Evolutionary conservation across 2,888 invertebrate species (phyloP), one percentile per base, ranked within the genome.

Genomic region (Barypeithes pellucidus): DNA sequence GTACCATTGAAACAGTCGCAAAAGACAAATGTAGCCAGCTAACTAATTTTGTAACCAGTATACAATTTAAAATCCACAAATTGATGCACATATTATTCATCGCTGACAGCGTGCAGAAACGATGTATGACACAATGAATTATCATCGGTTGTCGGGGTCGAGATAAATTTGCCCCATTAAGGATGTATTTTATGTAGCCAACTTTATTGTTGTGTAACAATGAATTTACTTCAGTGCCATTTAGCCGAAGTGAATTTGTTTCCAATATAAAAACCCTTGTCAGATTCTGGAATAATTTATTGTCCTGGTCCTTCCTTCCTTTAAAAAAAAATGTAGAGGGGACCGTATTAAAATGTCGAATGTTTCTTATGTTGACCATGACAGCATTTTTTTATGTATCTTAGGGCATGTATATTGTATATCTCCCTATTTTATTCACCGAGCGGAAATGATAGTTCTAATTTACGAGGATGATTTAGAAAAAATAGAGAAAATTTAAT

Each of bases 41-140:
- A n/a, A n/a, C n/a, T n/a, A n/a, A n/a, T n/a, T n/a, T n/a, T n/a
- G n/a, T n/a, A n/a, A n/a, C n/a, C n/a, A n/a, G n/a, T n/a, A n/a
- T n/a, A n/a, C n/a, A n/a, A n/a, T n/a, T n/a, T n/a, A n/a, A n/a
- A n/a, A n/a, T n/a, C n/a, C n/a, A n/a, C n/a, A n/a, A n/a, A n/a
- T n/a, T n/a, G n/a, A n/a, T n/a, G n/a, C n/a, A n/a, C n/a, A n/a
- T n/a, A n/a, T n/a, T n/a, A n/a, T n/a, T n/a, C n/a, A n/a, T n/a
- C n/a, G n/a, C n/a, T n/a, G n/a, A n/a, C n/a, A n/a, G n/a, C n/a
- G n/a, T n/a, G n/a, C n/a, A n/a, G n/a, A n/a, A n/a, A n/a, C n/a
- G n/a, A n/a, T n/a, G n/a, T n/a, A n/a, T n/a, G 39, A 61, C 60
- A 45, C 52, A 43, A 60, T 69, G 69, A 69, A 69, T 69, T 69